Conservation (phyloP, 2,888 invertebrate genomes). For the Stenichneumon culpator region DNA sequence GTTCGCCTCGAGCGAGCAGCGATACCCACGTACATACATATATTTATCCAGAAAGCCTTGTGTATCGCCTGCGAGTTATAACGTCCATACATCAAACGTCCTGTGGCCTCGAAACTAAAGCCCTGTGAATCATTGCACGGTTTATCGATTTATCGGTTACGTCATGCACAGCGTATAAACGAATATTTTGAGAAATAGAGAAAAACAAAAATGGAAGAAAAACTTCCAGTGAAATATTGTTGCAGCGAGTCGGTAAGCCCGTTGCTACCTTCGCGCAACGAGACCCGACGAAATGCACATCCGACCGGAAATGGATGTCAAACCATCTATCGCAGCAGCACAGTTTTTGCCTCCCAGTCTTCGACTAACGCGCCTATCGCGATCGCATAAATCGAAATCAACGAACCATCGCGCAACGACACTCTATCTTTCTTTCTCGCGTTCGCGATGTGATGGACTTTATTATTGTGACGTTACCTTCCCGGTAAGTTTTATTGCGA, state of each 20-base stretch:
- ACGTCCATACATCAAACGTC: slow-evolving; percentile 45
- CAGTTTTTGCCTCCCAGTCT: background rate
- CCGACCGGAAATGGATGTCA: slow-evolving; percentile 34
- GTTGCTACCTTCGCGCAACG: slow-evolving; percentile 4
- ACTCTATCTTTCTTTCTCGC: slow-evolving; percentile 23
- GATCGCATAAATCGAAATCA: slow-evolving; percentile 28
- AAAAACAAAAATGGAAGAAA: background rate
- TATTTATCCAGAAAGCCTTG: background rate
- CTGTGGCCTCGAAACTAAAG: slow-evolving; percentile 28
- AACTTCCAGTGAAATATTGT: background rate
- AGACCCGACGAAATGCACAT: slow-evolving; percentile 19
- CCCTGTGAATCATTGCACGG: slow-evolving; percentile 46
- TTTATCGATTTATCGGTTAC: slow-evolving; percentile 52
- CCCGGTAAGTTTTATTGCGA: background rate
- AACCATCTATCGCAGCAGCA: slow-evolving; percentile 31
- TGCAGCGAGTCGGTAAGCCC: slow-evolving; percentile 5
- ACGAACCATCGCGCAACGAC: slow-evolving; percentile 23
- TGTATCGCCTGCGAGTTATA: slow-evolving; percentile 36
- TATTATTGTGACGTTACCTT: background rate
- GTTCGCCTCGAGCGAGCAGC: slow-evolving; percentile 14
- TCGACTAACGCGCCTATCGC: slow-evolving; percentile 18
- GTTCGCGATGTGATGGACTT: background rate
- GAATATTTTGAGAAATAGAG: slow-evolving; percentile 6
- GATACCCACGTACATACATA: background rate
- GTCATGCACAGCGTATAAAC: slow-evolving; percentile 26